A percentile compares a stretch with the other conserved stretches of the same genome.
Conservation (phyloP, 2,113 vertebrate genomes). For the Oryzias javanicus region DNA sequence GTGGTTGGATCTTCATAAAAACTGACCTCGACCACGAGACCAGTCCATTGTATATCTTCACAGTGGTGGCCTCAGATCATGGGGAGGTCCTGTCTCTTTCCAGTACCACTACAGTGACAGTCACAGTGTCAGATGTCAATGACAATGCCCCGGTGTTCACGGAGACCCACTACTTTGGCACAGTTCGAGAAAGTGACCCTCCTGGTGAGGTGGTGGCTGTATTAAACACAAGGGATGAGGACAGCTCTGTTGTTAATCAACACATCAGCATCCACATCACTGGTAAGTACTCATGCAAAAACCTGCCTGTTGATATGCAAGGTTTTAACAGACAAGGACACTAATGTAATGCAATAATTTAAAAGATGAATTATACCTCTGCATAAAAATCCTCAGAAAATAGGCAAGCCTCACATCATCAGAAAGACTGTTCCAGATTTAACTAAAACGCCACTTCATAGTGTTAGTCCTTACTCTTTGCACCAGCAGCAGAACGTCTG, state of each 20-base stretch:
- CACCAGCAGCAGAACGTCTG: too few relatives aligned
- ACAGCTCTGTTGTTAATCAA: slow-evolving; percentile 87
- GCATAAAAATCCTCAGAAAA: too few relatives aligned
- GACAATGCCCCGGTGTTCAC: slow-evolving; percentile 90
- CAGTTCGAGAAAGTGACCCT: slow-evolving; percentile 89
- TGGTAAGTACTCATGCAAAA: slow-evolving; percentile 76
- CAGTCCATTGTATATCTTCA: slow-evolving; percentile 84
- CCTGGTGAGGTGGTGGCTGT: slow-evolving; percentile 94
- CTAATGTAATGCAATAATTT: too few relatives aligned
- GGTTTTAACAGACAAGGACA: too few relatives aligned
- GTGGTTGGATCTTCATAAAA: slow-evolving; percentile 92
- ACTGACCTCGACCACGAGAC: slow-evolving; percentile 92
- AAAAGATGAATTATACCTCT: too few relatives aligned
- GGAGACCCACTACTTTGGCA: slow-evolving; percentile 85
- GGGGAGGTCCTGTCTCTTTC: slow-evolving; percentile 88
- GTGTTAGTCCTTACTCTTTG: too few relatives aligned
- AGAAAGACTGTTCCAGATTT: too few relatives aligned
- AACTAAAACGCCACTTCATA: too few relatives aligned
- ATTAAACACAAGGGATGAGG: slow-evolving; percentile 90
- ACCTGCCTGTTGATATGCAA: background rate
- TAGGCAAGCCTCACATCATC: too few relatives aligned
- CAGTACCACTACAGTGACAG: slow-evolving; percentile 84
- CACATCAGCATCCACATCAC: slow-evolving; percentile 98
- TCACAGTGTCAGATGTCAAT: slow-evolving; percentile 90
- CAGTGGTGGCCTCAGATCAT: slow-evolving; percentile 90